Evolutionary conservation across 2,888 invertebrate genomes (phyloP).

Genomic region (Acanthosepion pharaonis): DNA sequence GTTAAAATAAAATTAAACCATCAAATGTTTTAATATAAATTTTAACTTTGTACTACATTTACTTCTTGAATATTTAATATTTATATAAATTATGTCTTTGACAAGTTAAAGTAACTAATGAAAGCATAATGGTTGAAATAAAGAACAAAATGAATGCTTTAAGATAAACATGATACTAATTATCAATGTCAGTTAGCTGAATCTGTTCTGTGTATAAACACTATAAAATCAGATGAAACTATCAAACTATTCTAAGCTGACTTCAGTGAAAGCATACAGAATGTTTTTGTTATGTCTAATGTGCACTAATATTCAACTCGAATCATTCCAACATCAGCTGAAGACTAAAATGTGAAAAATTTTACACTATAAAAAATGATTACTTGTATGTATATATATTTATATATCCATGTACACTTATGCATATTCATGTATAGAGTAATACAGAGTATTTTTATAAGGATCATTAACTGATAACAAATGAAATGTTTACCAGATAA

Average conservation of each 20-base stretch:
- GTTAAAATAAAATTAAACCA: neutral
- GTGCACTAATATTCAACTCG: neutral
- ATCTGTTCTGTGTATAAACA: neutral
- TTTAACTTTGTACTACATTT: neutral
- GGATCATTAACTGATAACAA: neutral
- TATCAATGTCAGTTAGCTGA: neutral
- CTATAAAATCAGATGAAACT: neutral
- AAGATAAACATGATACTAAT: neutral
- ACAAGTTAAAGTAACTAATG: neutral
- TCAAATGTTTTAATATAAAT: neutral
- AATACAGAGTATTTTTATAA: neutral
- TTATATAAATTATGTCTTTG: neutral
- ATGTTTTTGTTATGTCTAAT: neutral
- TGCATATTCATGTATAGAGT: neutral
- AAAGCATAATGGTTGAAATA: neutral
- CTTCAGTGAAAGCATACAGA: neutral
- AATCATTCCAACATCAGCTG: neutral
- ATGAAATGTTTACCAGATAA: neutral
- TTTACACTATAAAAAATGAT: neutral
- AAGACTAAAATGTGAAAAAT: constrained; percentile 16
- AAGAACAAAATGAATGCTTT: neutral
- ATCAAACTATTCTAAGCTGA: neutral
- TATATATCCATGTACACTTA: constrained; percentile 20
- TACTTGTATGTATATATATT: neutral
- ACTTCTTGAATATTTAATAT: neutral